Base-by-base conservation (phyloP, 2,888 invertebrate species). In the Phaonia tiefii region DNA sequence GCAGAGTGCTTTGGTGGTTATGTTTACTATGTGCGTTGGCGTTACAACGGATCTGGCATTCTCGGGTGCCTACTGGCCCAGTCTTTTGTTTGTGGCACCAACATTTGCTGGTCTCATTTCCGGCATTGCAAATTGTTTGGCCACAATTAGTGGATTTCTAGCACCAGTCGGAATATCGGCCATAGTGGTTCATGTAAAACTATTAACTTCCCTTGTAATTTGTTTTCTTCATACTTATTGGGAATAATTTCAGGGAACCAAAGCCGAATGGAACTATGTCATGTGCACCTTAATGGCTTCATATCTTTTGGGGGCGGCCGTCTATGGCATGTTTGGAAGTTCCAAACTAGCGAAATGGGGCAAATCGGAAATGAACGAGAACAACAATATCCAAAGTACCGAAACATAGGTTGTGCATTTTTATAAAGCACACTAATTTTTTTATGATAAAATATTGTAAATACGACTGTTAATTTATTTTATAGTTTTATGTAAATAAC, bases 61-160 rank as follows among this genome's bases (percentile, higher is more conserved):
- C 78, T 88, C 90, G 20, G 91, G 90, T 7, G 91, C 91, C 1
- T 92, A 92, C 83, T 89, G 91, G 87, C 88, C 91, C 8, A 91
- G 91, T 75, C 86, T 91, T 46, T 86, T 92, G 20, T 92, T 91
- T 80, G 85, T 92, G 70, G 92, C 92, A 1, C 92, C 92, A 1
- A 88, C 90, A 1, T 91, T 88, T 85, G 89, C 91, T 1, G 92
- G 92, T 0, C 85, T 91, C 2, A 84, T 92, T 10, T 91, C 91
- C 1, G 92, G 92, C 0, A 84, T 91, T n/a, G 88, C 90, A 39
- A 92, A 92, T 76, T 89, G 90, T 15, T 84, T 91, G 70, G 91
- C 89, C 1, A 90, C 90, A 17, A 79, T 91, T 1, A 89, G 91
- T 46, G 92, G 92, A 10, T 90, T 91, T 79, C 60, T 91, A 2